These are phyloP conservation scores for Drosophila auraria DNA, from an alignment of 1,140 invertebrate genomes.

Conservation along the genomic window DNA sequence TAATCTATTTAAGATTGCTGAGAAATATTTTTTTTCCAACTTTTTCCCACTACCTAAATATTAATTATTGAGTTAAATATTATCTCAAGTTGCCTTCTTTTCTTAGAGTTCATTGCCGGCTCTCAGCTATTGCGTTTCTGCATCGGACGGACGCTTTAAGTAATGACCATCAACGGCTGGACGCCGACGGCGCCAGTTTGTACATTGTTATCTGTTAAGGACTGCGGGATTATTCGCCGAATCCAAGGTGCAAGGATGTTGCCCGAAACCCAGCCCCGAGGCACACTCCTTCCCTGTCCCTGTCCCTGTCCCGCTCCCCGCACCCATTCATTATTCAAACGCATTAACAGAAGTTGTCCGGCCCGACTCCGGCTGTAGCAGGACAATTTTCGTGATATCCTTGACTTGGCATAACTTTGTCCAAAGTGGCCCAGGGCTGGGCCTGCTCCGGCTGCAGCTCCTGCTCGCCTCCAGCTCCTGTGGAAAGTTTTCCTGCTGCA, in stretches of 20 bases:
- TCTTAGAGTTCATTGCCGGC: conserved; percentile 18
- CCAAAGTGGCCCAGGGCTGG: conserved; percentile 41
- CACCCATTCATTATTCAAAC: conserved; percentile 79
- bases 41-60: background rate
- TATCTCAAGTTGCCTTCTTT: background rate
- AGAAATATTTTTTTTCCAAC: no score
- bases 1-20: no score
- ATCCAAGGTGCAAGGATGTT: conserved; percentile 55
- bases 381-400: conserved; percentile 73
- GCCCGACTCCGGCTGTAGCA: conserved; percentile 52
- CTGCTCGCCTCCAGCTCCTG: conserved; percentile 19
- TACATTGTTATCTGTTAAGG: conserved; percentile 65
- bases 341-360: conserved; percentile 78
- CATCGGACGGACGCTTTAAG: conserved; percentile 67
- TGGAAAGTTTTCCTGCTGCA: conserved; percentile 71
- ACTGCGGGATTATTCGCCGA: conserved; percentile 33
- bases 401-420: conserved; percentile 76
- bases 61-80: conserved; percentile 5
- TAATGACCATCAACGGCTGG: conserved; percentile 70
- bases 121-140: conserved; percentile 45
- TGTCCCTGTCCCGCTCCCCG: conserved; percentile 1
- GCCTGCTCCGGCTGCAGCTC: background rate
- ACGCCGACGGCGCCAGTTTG: conserved; percentile 71
- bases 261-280: background rate
- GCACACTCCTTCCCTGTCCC: background rate